Evolutionary conservation across 2,113 vertebrate species (phyloP), one percentile per base, ranked within the genome.

Genomic region (Leucopsar rothschildi): DNA sequence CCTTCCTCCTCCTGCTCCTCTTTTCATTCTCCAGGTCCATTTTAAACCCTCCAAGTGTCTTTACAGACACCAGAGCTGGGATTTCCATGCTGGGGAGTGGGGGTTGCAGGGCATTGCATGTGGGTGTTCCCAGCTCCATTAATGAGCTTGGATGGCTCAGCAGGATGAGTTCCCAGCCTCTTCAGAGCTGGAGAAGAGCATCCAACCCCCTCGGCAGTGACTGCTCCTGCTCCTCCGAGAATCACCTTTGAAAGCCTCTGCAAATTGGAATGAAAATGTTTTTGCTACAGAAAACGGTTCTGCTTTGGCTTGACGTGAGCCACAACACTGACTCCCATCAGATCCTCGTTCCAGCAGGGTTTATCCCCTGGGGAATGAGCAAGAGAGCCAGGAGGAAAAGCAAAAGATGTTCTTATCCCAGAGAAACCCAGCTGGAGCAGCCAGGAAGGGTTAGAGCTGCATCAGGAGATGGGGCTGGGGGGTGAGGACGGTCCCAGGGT

Each of bases 121-220:
- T 22, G 68, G 44, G 63, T 65, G 59, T 77, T 84, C 77, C 56
- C 1, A 3, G 59, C 37, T 56, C 59, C 1, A 0, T 35, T 60
- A 52, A 52, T 1, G 20, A 50, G 77, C 42, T 47, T 1, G 15
- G 28, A 6, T 69, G 50, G 42, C 45, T 86, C 81, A 73, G 69
- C 59, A 91, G 59, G 57, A 61, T 0, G 2, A 80, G 55, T 22
- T 83, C 13, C n/a, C 63, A 83, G 35, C 29, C 49, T 52, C 84
- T 86, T 37, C 78, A 82, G 81, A 84, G 50, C 77, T 86, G 69
- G 31, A 61, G 60, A 69, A 72, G 63, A 94, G 10, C 87, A 94
- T 76, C 72, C 55, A 63, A 77, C 33, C 47, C 45, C 40, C 69
- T 72, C 68, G 12, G 5, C 66, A 77, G 72, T 0, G 0, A 7